phyloP scores from a whole-genome alignment of 2,797 vertebrate genomes.

The Coendou prehensilis region DNA sequence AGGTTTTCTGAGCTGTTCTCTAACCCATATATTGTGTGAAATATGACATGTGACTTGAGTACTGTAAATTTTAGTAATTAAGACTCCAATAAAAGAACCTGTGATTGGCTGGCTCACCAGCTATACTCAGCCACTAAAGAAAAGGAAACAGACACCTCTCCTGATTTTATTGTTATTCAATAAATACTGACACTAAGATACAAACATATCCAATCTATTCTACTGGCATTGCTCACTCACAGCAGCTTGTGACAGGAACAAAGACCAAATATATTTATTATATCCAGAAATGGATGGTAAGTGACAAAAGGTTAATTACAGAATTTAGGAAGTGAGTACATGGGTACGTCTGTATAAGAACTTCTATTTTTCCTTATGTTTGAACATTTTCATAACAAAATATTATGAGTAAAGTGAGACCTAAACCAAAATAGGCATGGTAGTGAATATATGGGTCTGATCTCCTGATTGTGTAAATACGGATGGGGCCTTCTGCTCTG shows the following conservation, averaged over 20 bases:
- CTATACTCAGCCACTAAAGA: not conserved
- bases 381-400: conserved; percentile 10
- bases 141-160: not conserved
- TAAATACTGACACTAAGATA: not conserved
- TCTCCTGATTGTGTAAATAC: not conserved
- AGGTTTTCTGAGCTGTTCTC: not conserved
- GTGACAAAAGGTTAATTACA: conserved; percentile 34
- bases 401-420: not conserved
- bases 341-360: not conserved
- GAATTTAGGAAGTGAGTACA: not conserved
- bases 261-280: not conserved
- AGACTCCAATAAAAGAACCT: not conserved
- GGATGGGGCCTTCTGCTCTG: not conserved
- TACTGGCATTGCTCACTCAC: not conserved
- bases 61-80: not conserved
- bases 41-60: not conserved
- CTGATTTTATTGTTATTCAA: not conserved
- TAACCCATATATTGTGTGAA: not conserved
- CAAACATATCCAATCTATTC: not conserved
- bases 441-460: not conserved
- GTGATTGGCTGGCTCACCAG: not conserved
- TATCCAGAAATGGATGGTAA: not conserved
- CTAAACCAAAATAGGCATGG: not conserved
- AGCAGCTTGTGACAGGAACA: not conserved
- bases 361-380: not conserved